Evolutionary conservation across 2,797 vertebrate species (phyloP).

Genomic region (Anisognathus igniventris): DNA sequence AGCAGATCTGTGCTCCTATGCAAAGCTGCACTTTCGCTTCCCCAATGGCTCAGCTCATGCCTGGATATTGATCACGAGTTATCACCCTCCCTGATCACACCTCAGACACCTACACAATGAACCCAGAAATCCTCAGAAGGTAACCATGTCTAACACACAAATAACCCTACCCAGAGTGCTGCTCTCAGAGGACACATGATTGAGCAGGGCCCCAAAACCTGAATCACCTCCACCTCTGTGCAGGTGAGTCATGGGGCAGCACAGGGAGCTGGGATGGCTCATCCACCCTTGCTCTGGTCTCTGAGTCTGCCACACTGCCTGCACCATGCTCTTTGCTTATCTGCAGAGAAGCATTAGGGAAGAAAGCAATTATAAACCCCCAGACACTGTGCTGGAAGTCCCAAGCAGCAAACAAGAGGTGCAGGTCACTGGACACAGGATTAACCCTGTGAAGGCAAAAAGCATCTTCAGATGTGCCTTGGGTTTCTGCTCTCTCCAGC

Average conservation of each 20-base stretch:
- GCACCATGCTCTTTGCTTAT: neutral
- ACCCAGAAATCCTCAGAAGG: neutral
- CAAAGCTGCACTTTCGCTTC: slow-evolving; percentile 10
- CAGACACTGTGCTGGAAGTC: slow-evolving; percentile 21
- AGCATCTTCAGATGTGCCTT: neutral
- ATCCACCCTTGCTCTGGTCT: neutral
- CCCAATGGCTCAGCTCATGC: neutral
- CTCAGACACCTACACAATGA: neutral
- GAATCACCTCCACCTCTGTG: neutral
- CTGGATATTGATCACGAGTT: neutral
- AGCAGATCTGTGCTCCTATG: neutral
- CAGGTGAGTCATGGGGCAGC: neutral
- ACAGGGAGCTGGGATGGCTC: neutral
- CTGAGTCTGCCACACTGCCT: neutral
- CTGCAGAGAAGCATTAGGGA: neutral
- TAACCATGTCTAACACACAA: neutral
- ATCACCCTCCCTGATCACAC: neutral
- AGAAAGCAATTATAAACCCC: neutral
- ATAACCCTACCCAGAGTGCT: neutral
- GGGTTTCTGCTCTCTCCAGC: neutral
- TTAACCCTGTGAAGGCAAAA: neutral
- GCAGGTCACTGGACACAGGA: neutral
- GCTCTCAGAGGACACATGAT: neutral
- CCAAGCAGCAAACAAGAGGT: neutral
- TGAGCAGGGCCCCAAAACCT: neutral